Evolutionary conservation across 2,888 invertebrate species (phyloP).

Genomic region (Cordilura impudica): DNA sequence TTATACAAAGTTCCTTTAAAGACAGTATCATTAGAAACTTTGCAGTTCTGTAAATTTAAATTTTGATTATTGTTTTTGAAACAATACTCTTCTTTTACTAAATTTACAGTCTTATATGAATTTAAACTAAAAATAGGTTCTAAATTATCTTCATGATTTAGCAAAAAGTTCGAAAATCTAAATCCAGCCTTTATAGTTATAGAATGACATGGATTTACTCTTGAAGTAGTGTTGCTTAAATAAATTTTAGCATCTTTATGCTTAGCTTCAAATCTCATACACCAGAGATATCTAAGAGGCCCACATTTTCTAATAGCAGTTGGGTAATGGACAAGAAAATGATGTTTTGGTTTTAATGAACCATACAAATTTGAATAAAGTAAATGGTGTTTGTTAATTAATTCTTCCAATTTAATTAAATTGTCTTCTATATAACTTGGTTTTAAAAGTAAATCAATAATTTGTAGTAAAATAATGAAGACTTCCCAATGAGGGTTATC

Average conservation of each 20-base stretch:
- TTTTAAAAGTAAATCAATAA: conserved; percentile 32
- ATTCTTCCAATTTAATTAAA: conserved; percentile 18
- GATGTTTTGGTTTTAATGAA: conserved; percentile 55
- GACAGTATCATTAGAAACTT: conserved; percentile 9
- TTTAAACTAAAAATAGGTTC: conserved; percentile 16
- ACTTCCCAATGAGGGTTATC: conserved; percentile 20
- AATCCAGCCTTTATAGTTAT: conserved; percentile 49
- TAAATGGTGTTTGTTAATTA: conserved; percentile 35
- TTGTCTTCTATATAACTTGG: conserved; percentile 17
- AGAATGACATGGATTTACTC: conserved; percentile 49
- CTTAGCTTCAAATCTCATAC: conserved; percentile 46
- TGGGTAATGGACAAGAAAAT: conserved; percentile 51
- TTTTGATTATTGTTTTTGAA: conserved; percentile 10
- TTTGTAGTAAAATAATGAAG: conserved; percentile 13
- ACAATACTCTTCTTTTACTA: conserved; percentile 23
- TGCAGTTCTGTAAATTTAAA: conserved; percentile 27
- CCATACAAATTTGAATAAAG: conserved; percentile 24
- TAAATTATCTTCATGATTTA: conserved; percentile 23
- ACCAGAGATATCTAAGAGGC: too few relatives aligned
- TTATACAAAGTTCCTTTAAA: too few relatives aligned
- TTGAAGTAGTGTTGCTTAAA: conserved; percentile 44
- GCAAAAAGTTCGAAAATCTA: conserved; percentile 42
- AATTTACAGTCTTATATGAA: conserved; percentile 14
- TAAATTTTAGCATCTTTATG: conserved; percentile 49
- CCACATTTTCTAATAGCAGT: conserved; percentile 52